Percentiles rank a stretch among this genome's conserved stretches.
phyloP scores from a whole-genome alignment of 2,113 vertebrate species.

The Odocoileus virginianus region DNA sequence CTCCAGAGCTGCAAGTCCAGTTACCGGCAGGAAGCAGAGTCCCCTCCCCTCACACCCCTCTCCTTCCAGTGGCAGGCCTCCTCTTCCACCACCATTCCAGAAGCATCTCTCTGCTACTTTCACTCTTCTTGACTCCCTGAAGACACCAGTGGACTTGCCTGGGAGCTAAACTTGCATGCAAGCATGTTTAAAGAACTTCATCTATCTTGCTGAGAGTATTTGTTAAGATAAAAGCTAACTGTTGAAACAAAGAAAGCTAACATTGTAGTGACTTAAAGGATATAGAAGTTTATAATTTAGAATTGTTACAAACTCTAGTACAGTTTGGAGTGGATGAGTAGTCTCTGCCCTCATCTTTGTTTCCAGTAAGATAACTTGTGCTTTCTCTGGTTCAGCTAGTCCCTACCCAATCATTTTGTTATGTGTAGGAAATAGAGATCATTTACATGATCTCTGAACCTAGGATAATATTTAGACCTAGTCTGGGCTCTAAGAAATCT shows the following conservation, averaged over 20 bases:
- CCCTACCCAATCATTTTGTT: background rate
- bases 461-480: background rate
- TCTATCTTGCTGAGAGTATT: background rate
- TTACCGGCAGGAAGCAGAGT: background rate
- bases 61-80: background rate
- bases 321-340: background rate
- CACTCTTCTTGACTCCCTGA: no score
- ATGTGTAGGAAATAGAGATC: background rate
- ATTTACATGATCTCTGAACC: background rate
- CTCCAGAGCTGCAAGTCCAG: background rate
- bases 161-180: background rate
- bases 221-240: background rate
- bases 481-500: background rate
- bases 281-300: background rate
- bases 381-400: background rate
- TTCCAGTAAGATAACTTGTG: background rate
- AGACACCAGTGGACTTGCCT: background rate
- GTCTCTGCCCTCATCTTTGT: background rate
- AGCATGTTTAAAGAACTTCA: background rate
- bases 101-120: background rate
- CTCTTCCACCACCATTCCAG: background rate
- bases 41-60: background rate
- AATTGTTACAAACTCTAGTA: background rate
- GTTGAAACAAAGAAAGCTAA: background rate
- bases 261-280: background rate